A percentile compares a stretch with the other conserved stretches of the same genome.
Conservation (phyloP, 2,888 invertebrate species). For the Netelia inedita region DNA sequence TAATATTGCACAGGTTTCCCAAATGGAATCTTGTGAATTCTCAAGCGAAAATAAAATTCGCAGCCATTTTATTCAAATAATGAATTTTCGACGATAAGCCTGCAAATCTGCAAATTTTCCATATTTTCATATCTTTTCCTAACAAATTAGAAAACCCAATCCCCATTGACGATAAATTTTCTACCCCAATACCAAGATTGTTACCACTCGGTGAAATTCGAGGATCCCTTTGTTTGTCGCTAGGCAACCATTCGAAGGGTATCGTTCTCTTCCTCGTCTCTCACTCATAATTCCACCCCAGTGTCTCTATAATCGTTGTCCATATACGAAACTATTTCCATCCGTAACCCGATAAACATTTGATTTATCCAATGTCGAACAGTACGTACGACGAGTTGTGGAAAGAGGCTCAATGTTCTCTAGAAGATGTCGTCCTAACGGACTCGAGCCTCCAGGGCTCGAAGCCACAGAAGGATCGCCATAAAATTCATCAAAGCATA, state of each 20-base stretch:
- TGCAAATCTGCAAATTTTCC: no score
- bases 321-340: not conserved
- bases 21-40: no score
- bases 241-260: conserved; percentile 50
- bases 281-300: conserved; percentile 22
- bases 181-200: no score
- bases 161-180: no score
- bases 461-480: conserved; percentile 86
- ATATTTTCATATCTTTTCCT: no score
- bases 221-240: conserved; percentile 2
- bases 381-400: conserved; percentile 90
- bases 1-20: no score
- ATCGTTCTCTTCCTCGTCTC: not conserved
- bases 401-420: conserved; percentile 87
- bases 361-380: conserved; percentile 89
- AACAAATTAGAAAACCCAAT: no score
- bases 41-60: no score
- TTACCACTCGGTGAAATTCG: not conserved
- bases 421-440: conserved; percentile 88
- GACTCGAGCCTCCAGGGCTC: conserved; percentile 87
- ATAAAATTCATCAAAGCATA: conserved; percentile 88
- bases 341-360: not conserved
- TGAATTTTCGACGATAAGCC: no score
- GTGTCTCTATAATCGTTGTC: not conserved
- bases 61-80: no score